Conservation (phyloP, 2,888 invertebrate genomes). For the Cantharis rustica region DNA sequence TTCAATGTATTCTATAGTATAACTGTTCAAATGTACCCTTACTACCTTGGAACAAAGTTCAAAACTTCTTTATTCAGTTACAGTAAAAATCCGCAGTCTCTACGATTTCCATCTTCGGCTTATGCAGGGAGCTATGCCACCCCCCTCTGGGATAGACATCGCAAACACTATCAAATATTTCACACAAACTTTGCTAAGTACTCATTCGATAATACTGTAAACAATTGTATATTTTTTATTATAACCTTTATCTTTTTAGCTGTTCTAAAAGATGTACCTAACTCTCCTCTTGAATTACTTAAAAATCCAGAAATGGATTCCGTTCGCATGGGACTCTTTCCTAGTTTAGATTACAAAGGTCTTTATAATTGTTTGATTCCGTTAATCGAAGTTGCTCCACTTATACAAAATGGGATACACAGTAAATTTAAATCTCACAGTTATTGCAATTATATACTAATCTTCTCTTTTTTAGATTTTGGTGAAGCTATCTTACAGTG, state of each 20-base stretch:
- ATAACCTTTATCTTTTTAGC: constrained; percentile 60
- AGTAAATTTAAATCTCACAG: constrained; percentile 57
- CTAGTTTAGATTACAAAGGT: constrained; percentile 95
- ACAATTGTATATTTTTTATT: constrained; percentile 2
- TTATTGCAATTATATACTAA: background rate
- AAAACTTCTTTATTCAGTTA: constrained; percentile 67
- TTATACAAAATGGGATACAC: constrained; percentile 86
- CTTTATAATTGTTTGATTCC: constrained; percentile 90
- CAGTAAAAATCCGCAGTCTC: constrained; percentile 95
- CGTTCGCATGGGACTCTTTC: constrained; percentile 88
- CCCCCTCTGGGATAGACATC: constrained; percentile 94
- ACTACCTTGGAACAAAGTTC: background rate
- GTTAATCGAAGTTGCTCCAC: constrained; percentile 91
- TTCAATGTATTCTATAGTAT: constrained; percentile 15
- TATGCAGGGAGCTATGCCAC: constrained; percentile 87
- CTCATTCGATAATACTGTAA: constrained; percentile 38
- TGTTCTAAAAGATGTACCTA: constrained; percentile 95
- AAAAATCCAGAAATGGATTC: constrained; percentile 85
- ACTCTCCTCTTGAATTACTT: constrained; percentile 89
- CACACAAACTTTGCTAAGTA: constrained; percentile 94
- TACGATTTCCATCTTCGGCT: constrained; percentile 95
- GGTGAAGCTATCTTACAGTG: constrained; percentile 94
- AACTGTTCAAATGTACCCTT: constrained; percentile 9
- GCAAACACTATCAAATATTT: constrained; percentile 98
- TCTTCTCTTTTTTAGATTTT: constrained; percentile 66